Conservation (phyloP, 2,797 vertebrate species). For the Alcedo quadribrachys region DNA sequence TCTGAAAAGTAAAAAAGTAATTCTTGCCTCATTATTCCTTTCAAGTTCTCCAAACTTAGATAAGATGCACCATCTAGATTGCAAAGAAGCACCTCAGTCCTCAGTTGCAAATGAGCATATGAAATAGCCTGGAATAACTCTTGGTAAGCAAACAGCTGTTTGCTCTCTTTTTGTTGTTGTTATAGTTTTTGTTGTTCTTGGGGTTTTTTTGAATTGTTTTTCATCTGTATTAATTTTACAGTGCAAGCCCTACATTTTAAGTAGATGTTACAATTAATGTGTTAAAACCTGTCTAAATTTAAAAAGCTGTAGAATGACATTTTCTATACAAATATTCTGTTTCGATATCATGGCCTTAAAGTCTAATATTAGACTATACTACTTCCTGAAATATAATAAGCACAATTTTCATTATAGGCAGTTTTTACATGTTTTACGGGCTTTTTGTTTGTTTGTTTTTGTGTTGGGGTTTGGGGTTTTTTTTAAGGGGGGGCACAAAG, state of each 20-base stretch:
- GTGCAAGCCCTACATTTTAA: neutral
- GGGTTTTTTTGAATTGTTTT: too few relatives aligned
- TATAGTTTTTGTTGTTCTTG: too few relatives aligned
- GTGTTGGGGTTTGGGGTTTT: neutral
- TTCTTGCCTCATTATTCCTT: neutral
- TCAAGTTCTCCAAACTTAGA: neutral
- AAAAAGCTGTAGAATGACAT: neutral
- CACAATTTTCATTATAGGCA: neutral
- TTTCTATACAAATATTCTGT: neutral
- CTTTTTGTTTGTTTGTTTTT: neutral
- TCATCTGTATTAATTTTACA: neutral
- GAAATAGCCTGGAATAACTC: neutral
- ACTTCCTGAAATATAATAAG: neutral
- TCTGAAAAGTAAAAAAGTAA: neutral
- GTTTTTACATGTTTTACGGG: too few relatives aligned
- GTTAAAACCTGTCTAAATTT: neutral
- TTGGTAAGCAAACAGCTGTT: neutral
- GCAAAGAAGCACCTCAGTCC: neutral
- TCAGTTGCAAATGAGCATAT: neutral
- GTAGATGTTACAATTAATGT: accelerated
- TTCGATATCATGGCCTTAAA: neutral
- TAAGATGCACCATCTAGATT: neutral
- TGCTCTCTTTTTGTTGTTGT: neutral
- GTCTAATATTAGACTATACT: neutral
- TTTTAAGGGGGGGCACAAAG: neutral